These are phyloP conservation scores for Halictus quadricinctus DNA, from an alignment of 2,888 invertebrate species.

Conservation along the genomic window DNA sequence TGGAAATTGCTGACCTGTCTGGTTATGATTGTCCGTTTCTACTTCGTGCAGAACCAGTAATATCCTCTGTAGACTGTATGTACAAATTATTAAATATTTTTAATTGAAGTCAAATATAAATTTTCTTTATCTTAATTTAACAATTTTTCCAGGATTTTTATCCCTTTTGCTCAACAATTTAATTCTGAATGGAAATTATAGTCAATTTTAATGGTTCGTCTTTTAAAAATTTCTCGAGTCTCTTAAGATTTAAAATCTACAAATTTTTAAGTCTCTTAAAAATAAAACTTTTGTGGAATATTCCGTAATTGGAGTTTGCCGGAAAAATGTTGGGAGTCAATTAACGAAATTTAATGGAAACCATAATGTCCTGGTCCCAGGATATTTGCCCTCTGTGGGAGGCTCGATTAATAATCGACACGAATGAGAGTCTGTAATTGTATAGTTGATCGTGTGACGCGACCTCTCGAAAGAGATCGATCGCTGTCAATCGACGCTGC, in stretches of 20 bases:
- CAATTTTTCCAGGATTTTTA: background rate
- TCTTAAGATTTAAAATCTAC: too few relatives aligned
- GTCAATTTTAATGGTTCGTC: too few relatives aligned
- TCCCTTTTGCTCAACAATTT: too few relatives aligned
- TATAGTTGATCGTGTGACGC: too few relatives aligned
- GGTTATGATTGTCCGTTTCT: background rate
- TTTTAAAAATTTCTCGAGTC: too few relatives aligned
- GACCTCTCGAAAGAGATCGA: background rate
- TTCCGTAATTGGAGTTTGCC: background rate
- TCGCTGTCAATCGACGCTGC: background rate
- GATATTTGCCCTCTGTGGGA: background rate
- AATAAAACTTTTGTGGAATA: too few relatives aligned
- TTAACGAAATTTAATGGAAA: background rate
- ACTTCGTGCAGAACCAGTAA: background rate
- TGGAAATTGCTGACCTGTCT: background rate
- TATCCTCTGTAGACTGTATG: too few relatives aligned
- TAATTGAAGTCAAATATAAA: too few relatives aligned
- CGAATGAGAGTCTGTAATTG: background rate
- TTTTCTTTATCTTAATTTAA: background rate
- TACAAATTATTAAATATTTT: too few relatives aligned
- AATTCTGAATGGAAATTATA: too few relatives aligned
- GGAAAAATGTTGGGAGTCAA: background rate
- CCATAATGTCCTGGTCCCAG: background rate
- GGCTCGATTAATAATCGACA: constrained; percentile 11
- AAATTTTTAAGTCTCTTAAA: too few relatives aligned